Evolutionary conservation across 2,797 vertebrate genomes (phyloP).

Genomic region (Silurus lanzhouensis): DNA sequence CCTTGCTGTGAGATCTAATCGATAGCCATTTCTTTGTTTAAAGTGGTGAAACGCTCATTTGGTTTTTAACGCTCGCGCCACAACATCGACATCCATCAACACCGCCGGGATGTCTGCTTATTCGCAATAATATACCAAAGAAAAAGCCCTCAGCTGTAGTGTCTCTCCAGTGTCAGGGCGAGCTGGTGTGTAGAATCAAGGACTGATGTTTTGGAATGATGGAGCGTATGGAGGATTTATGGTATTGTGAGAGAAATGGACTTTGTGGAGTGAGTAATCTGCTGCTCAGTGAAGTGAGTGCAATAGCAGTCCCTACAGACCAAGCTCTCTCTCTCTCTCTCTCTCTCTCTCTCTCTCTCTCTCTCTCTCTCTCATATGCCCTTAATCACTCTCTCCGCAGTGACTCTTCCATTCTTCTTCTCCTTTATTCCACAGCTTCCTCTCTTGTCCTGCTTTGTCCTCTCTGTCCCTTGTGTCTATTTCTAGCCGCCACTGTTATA

Average conservation of each 20-base stretch:
- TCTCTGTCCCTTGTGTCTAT: slow-evolving; percentile 5
- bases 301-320: slow-evolving; percentile 25
- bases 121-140: background rate
- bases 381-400: slow-evolving; percentile 42
- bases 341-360: background rate
- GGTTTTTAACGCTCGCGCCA: slow-evolving; percentile 61
- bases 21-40: slow-evolving; percentile 69
- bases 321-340: background rate
- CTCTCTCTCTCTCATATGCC: background rate
- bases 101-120: background rate
- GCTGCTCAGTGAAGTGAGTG: slow-evolving; percentile 39
- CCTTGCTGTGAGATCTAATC: slow-evolving; percentile 67
- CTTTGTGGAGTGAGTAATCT: slow-evolving; percentile 40
- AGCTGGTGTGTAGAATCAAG: slow-evolving; percentile 28
- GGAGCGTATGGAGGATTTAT: slow-evolving; percentile 22
- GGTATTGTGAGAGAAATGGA: slow-evolving; percentile 30
- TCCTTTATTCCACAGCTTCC: slow-evolving; percentile 14
- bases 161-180: background rate
- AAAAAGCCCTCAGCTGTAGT: background rate
- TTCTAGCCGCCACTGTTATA: background rate
- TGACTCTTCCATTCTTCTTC: slow-evolving; percentile 33
- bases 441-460: slow-evolving; percentile 24
- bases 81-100: slow-evolving; percentile 29
- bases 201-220: background rate
- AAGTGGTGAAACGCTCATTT: slow-evolving; percentile 58